These are phyloP conservation scores for Sebastolobus altivelis DNA, from an alignment of 2,797 vertebrate genomes.

Conservation along the genomic window DNA sequence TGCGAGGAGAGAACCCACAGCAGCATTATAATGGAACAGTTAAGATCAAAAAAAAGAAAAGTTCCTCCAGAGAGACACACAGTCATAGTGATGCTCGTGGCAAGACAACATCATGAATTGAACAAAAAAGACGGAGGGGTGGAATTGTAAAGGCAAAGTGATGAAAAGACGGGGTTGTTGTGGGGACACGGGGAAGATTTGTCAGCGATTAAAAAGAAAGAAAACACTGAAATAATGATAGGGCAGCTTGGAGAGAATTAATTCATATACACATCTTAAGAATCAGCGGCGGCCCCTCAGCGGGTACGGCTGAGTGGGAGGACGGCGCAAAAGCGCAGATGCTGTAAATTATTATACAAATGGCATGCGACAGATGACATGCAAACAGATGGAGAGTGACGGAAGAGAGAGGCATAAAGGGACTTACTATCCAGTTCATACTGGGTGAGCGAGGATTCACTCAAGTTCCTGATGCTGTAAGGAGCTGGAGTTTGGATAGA, in stretches of 20 bases:
- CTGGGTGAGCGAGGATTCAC: slow-evolving; percentile 94
- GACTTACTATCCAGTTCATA: slow-evolving; percentile 99
- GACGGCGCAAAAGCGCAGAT: slow-evolving; percentile 24
- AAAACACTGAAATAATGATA: slow-evolving; percentile 60
- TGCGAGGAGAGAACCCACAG: slow-evolving; percentile 67
- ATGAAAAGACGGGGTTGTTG: slow-evolving; percentile 61
- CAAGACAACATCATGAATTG: slow-evolving; percentile 55
- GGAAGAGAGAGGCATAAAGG: slow-evolving; percentile 11
- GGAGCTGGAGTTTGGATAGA: slow-evolving; percentile 81
- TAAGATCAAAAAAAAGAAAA: slow-evolving; percentile 60
- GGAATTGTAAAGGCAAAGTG: slow-evolving; percentile 49
- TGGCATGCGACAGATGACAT: slow-evolving; percentile 34
- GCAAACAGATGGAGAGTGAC: slow-evolving; percentile 51
- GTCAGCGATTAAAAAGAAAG: slow-evolving; percentile 66
- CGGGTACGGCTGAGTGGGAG: slow-evolving; percentile 56
- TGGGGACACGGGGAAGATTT: slow-evolving; percentile 63
- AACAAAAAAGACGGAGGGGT: slow-evolving; percentile 37
- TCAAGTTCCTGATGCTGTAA: slow-evolving; percentile 94
- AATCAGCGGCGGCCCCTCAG: slow-evolving; percentile 34
- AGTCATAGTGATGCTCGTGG: slow-evolving; percentile 47
- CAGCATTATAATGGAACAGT: slow-evolving; percentile 49
- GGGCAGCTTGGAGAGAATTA: slow-evolving; percentile 67
- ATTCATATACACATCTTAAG: slow-evolving; percentile 52
- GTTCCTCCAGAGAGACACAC: slow-evolving; percentile 44
- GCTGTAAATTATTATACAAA: slow-evolving; percentile 51